Evolutionary conservation across 1,140 invertebrate species (phyloP).

Genomic region (Bombus confusus): DNA sequence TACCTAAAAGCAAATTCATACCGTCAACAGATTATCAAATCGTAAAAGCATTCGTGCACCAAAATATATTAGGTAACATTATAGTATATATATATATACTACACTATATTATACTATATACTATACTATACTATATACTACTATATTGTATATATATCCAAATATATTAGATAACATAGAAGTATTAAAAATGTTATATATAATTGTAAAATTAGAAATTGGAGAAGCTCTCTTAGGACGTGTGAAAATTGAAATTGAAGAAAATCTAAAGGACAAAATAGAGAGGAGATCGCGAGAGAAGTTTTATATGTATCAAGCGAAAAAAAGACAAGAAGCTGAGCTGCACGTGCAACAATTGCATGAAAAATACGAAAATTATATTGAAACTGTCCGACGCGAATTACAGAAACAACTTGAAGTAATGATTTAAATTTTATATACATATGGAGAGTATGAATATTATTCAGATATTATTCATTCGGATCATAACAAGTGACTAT

Average conservation of each 20-base stretch:
- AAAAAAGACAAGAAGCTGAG: constrained; percentile 64
- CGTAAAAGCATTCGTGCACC: constrained; percentile 77
- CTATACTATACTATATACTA: too few species aligned
- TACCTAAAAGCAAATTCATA: too few species aligned
- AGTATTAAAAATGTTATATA: background rate
- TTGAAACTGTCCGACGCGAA: constrained; percentile 62
- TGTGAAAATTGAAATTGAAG: constrained; percentile 72
- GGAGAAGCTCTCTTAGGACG: constrained; percentile 60
- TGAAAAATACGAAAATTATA: constrained; percentile 59
- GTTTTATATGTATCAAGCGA: constrained; percentile 66
- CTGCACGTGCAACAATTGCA: constrained; percentile 50
- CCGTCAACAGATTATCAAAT: constrained; percentile 53
- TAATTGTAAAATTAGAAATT: constrained; percentile 44
- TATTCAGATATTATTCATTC: too few species aligned
- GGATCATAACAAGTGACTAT: too few species aligned
- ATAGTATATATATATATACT: background rate
- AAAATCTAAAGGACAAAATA: constrained; percentile 65
- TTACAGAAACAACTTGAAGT: constrained; percentile 70
- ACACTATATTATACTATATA: too few species aligned
- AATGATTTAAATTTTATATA: constrained; percentile 2
- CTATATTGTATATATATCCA: too few species aligned
- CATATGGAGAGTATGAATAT: too few species aligned
- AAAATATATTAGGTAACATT: constrained; percentile 77
- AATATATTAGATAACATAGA: background rate
- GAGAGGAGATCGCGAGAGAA: constrained; percentile 69